These are phyloP conservation scores for Bombycilla garrulus DNA, from an alignment of 2,113 vertebrate genomes.

Conservation along the genomic window DNA sequence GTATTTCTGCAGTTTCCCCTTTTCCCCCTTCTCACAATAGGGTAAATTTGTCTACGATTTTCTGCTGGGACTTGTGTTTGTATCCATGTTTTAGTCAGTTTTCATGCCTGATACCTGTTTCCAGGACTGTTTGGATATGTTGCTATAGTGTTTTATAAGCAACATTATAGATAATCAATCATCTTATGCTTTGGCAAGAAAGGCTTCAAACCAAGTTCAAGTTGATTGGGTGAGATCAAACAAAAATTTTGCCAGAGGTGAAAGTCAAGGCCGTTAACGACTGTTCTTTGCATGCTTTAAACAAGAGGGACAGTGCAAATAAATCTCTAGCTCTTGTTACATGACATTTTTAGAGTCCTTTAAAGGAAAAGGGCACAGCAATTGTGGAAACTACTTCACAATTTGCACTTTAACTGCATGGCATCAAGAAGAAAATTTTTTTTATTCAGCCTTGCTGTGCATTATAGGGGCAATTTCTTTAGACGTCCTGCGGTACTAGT, in stretches of 20 bases:
- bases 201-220: background rate
- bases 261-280: background rate
- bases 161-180: background rate
- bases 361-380: background rate
- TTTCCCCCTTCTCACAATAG: background rate
- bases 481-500: background rate
- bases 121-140: background rate
- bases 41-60: background rate
- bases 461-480: background rate
- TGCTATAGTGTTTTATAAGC: background rate
- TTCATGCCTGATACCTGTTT: background rate
- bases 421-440: background rate
- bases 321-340: background rate
- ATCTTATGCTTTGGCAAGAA: background rate
- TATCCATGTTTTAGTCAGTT: background rate
- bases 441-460: background rate
- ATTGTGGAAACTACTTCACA: background rate
- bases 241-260: background rate
- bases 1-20: background rate
- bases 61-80: background rate
- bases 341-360: background rate
- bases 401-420: background rate
- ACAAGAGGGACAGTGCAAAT: background rate
- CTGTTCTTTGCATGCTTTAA: background rate
- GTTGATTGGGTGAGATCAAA: background rate